Conservation (phyloP, 2,113 vertebrate species). For the Salvelinus sp. region DNA sequence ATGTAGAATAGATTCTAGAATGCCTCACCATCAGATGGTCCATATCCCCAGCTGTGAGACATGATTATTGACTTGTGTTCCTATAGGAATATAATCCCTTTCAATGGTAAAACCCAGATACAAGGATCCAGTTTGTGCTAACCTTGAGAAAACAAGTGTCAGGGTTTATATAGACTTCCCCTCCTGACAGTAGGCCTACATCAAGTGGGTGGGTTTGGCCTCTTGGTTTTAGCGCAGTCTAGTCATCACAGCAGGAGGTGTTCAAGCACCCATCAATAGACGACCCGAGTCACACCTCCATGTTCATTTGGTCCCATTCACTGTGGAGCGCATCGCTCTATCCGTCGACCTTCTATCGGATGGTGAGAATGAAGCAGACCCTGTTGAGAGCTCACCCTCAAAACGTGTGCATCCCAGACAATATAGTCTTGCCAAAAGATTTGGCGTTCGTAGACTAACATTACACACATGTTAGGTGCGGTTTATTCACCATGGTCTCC, state of each 20-base stretch:
- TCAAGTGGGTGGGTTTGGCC: slow-evolving; percentile 46
- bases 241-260: slow-evolving; percentile 23
- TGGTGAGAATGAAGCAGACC: not conserved
- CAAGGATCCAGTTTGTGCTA: slow-evolving; percentile 10
- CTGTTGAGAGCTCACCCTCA: not conserved
- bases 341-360: not conserved
- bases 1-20: not conserved
- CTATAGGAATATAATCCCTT: not conserved
- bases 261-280: no score
- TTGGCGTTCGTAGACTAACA: not conserved
- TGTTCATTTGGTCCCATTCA: not conserved
- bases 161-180: slow-evolving; percentile 44
- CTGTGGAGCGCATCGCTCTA: no score
- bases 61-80: slow-evolving; percentile 43
- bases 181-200: slow-evolving; percentile 5
- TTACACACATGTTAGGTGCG: slow-evolving; percentile 3
- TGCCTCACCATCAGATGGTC: slow-evolving; percentile 80
- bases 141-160: slow-evolving; percentile 10
- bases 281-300: no score
- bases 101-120: not conserved
- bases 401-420: not conserved
- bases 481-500: not conserved
- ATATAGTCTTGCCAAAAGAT: not conserved
- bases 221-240: slow-evolving; percentile 25
- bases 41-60: slow-evolving; percentile 89